phyloP scores from a whole-genome alignment of 2,888 invertebrate species.

The Trachelus iudaicus region DNA sequence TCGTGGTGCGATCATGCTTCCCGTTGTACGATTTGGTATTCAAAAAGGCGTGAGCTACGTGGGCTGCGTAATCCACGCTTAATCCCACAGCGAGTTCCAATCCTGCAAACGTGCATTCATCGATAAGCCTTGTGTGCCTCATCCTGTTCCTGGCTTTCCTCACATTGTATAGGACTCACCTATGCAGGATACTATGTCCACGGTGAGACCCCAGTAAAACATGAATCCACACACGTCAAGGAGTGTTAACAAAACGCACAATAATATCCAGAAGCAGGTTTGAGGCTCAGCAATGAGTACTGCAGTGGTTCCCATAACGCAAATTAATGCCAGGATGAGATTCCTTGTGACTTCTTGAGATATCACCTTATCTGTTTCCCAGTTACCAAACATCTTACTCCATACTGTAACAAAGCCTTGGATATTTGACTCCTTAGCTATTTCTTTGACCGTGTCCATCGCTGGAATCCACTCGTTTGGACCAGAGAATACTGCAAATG shows the following conservation, averaged over 20 bases:
- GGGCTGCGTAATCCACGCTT: slow-evolving; percentile 86
- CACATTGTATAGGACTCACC: slow-evolving; percentile 60
- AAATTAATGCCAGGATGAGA: slow-evolving; percentile 78
- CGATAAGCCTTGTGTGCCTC: not conserved
- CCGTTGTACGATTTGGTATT: slow-evolving; percentile 70
- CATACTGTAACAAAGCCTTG: slow-evolving; percentile 76
- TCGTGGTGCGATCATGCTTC: slow-evolving; percentile 58
- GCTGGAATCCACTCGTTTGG: slow-evolving; percentile 79
- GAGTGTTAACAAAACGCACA: slow-evolving; percentile 80
- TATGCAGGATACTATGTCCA: slow-evolving; percentile 85
- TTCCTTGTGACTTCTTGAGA: slow-evolving; percentile 81
- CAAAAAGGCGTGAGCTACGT: slow-evolving; percentile 84
- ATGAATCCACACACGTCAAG: slow-evolving; percentile 81
- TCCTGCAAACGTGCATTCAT: slow-evolving; percentile 33
- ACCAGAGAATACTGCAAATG: slow-evolving; percentile 71
- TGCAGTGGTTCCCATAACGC: slow-evolving; percentile 83
- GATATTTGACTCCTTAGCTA: slow-evolving; percentile 71
- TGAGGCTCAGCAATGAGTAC: slow-evolving; percentile 80
- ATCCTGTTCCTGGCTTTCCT: not conserved
- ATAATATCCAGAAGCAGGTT: slow-evolving; percentile 82
- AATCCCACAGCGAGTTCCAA: slow-evolving; percentile 84
- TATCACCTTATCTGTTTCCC: slow-evolving; percentile 84
- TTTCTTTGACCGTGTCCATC: slow-evolving; percentile 74
- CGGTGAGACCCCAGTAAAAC: slow-evolving; percentile 84
- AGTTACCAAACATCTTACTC: slow-evolving; percentile 79